A percentile compares a stretch with the other conserved stretches of the same genome.
Conservation (phyloP, 2,113 vertebrate genomes). For the Elgaria multicarinata region DNA sequence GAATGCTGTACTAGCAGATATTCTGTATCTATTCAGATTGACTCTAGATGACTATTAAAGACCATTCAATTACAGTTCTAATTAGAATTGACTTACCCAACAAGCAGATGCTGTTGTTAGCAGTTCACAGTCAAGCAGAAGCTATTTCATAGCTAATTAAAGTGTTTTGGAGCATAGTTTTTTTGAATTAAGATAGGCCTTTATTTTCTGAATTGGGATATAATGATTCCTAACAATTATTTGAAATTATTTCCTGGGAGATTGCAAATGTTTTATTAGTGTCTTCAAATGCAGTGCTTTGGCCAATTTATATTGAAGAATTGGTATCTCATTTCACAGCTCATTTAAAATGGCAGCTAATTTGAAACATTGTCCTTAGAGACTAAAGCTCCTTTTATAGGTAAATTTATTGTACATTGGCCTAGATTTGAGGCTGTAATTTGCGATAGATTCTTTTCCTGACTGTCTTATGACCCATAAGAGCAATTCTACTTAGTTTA, state of each 20-base stretch:
- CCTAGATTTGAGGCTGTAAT: slow-evolving; percentile 21
- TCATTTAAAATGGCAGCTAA: slow-evolving; percentile 33
- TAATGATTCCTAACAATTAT: slow-evolving; percentile 6
- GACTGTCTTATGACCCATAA: slow-evolving; percentile 10
- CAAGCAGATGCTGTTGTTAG: neutral
- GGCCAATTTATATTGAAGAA: neutral
- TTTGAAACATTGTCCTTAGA: slow-evolving; percentile 12
- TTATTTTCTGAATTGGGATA: neutral
- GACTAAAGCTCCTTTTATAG: slow-evolving; percentile 20
- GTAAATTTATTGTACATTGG: neutral
- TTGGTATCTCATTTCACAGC: slow-evolving; percentile 15
- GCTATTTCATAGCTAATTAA: neutral
- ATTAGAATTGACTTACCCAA: neutral
- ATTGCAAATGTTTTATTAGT: neutral
- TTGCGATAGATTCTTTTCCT: slow-evolving; percentile 24
- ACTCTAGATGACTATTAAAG: neutral
- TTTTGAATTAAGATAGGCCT: neutral
- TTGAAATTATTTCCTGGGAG: slow-evolving; percentile 1
- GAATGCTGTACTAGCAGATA: slow-evolving; percentile 23
- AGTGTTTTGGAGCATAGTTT: neutral
- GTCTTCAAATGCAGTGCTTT: neutral
- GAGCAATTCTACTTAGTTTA: slow-evolving; percentile 32
- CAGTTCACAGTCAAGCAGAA: neutral
- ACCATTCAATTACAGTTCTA: neutral
- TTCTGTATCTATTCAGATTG: neutral